These are phyloP conservation scores for Menidia menidia DNA, from an alignment of 2,797 vertebrate genomes.

Conservation along the genomic window DNA sequence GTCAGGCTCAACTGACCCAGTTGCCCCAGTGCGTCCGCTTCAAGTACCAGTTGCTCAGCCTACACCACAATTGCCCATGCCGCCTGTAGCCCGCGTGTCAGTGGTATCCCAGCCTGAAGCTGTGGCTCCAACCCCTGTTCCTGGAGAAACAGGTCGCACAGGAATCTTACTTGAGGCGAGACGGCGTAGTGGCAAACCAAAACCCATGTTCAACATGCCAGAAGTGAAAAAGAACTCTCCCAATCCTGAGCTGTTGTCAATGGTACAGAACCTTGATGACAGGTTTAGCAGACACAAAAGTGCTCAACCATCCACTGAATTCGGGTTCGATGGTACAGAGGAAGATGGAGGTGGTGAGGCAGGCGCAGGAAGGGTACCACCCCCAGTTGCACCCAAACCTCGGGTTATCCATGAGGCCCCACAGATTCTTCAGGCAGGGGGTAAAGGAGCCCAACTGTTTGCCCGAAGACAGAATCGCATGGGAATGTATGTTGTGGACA, in stretches of 20 bases:
- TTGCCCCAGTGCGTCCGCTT: constrained; percentile 19
- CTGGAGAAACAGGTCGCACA: constrained; percentile 79
- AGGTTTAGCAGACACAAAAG: constrained; percentile 77
- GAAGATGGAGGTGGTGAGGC: constrained; percentile 88
- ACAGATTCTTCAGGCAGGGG: constrained; percentile 89
- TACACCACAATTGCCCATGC: constrained; percentile 34
- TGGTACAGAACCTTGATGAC: constrained; percentile 97
- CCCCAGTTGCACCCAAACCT: constrained; percentile 96
- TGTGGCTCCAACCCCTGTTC: constrained; percentile 60
- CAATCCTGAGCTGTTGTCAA: constrained; percentile 92
- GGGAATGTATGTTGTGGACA: constrained; percentile 93
- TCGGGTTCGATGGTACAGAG: constrained; percentile 83
- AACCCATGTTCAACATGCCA: constrained; percentile 91
- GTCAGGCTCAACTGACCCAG: constrained; percentile 21
- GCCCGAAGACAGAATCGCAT: constrained; percentile 94
- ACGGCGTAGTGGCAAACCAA: constrained; percentile 85
- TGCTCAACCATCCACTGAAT: constrained; percentile 58
- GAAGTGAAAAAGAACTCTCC: constrained; percentile 92
- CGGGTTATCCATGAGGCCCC: constrained; percentile 80
- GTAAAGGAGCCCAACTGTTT: constrained; percentile 96
- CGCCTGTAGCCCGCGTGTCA: constrained; percentile 49
- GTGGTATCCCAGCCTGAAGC: constrained; percentile 58
- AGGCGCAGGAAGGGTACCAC: constrained; percentile 86
- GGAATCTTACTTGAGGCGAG: constrained; percentile 92
- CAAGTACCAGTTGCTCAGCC: constrained; percentile 45